A percentile compares a stretch with the other conserved stretches of the same genome.
Evolutionary conservation across 2,113 vertebrate species (phyloP).

Genomic region (Malurus melanocephalus): DNA sequence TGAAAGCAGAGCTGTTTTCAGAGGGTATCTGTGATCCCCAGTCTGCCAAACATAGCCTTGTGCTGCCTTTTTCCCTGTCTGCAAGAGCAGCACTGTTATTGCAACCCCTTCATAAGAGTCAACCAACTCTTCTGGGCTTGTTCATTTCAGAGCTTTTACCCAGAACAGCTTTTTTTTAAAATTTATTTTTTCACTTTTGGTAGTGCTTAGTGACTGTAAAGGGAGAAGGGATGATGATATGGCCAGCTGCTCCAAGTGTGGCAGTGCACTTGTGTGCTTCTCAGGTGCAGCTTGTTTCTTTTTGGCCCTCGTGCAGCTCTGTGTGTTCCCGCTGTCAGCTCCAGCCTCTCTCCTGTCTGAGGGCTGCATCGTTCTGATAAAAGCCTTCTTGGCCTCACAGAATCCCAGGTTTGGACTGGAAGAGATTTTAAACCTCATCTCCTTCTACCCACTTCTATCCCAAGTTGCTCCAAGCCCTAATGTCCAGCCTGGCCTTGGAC

Average conservation of each 20-base stretch:
- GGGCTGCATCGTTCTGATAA: background rate
- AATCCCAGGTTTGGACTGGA: background rate
- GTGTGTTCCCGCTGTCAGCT: background rate
- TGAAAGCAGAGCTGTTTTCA: background rate
- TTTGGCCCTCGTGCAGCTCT: background rate
- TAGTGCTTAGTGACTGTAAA: background rate
- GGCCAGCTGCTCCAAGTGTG: background rate
- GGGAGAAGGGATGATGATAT: background rate
- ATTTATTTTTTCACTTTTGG: background rate
- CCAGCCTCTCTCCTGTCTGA: background rate
- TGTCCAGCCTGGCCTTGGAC: rapidly evolving
- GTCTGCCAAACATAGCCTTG: background rate
- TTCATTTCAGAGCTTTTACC: background rate
- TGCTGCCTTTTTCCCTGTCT: background rate
- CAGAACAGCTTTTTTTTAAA: background rate
- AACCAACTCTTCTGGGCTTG: background rate
- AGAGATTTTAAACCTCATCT: background rate
- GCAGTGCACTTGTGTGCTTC: background rate
- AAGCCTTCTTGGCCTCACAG: background rate
- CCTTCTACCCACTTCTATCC: background rate
- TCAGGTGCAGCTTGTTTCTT: background rate
- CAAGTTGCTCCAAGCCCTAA: rapidly evolving
- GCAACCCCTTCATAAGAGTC: rapidly evolving
- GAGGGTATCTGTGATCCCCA: background rate
- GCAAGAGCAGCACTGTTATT: background rate